phyloP scores from a whole-genome alignment of 2,797 vertebrate species.

The Rallus crepitans region DNA sequence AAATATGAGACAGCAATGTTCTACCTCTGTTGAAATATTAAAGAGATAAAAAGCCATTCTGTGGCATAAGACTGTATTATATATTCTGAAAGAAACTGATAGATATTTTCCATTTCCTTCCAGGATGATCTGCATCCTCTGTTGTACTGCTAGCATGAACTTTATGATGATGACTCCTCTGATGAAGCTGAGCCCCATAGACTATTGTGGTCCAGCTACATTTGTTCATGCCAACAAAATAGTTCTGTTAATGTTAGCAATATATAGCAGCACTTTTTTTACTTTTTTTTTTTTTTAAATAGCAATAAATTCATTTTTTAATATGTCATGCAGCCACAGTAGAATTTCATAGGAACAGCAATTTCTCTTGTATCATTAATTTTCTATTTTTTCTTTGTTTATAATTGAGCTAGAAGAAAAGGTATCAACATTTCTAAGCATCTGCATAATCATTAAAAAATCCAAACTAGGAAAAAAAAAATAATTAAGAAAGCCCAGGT shows the following conservation, averaged over 20 bases:
- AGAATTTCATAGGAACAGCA: background rate
- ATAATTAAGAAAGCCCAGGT: background rate
- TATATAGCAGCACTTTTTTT: background rate
- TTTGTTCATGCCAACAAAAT: background rate
- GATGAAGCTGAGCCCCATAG: background rate
- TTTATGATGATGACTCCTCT: background rate
- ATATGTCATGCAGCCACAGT: background rate
- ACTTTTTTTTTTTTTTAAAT: background rate
- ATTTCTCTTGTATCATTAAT: background rate
- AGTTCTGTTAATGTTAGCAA: background rate
- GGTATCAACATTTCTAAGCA: background rate
- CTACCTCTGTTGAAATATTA: background rate
- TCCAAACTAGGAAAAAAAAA: background rate
- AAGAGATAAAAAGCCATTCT: background rate
- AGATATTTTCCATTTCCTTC: conserved; percentile 6
- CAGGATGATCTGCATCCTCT: background rate
- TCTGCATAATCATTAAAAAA: background rate
- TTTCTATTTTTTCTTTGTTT: background rate
- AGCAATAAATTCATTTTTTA: background rate
- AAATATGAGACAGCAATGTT: background rate
- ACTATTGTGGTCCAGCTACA: background rate
- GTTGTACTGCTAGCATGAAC: background rate
- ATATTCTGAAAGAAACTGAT: conserved; percentile 30
- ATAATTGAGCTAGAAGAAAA: background rate
- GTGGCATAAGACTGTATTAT: background rate